Evolutionary conservation across 2,797 vertebrate species (phyloP), one percentile per base, ranked within the genome.

Genomic region (Fundulus diaphanus): DNA sequence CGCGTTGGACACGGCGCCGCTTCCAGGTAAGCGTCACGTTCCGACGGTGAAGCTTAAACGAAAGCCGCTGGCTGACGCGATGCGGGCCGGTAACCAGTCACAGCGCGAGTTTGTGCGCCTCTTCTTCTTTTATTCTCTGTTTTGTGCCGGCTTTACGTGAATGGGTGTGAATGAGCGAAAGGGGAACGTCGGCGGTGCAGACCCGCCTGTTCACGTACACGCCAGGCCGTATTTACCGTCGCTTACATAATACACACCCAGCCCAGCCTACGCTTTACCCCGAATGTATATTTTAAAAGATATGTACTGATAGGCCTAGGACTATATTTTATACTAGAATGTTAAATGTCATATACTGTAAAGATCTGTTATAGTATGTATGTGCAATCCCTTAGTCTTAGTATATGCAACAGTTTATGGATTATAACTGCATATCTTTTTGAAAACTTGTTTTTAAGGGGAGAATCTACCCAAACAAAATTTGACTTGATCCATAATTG

Each of bases 361-460:
- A 89, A 88, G 82, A 87, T 74, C 89, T 88, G 88, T 87, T 68
- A 85, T 90, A 85, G 90, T 90, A 88, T 85, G 85, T 87, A 93
- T 78, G 93, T 95, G 93, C 93, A 95, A 94, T 94, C 90, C 70
- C 84, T 88, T 93, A 90, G 88, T 92, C 91, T 84, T 92, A 88
- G 91, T 92, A 88, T 91, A 92, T 89, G 90, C 92, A 92, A 86
- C 72, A 57, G 78, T 91, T 90, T 67, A 82, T 82, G 72, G 74
- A 85, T 83, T 74, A 76, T 20, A 22, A 78, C 33, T 77, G 59
- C 24, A 3, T 73, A 54, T 89, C 37, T 66, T 37, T 65, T 63
- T 71, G 29, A 78, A 80, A 76, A 59, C 75, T 86, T 82, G 51
- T 52, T 86, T 74, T 75, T 24, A 7, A 80, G 89, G 83, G 37